Evolutionary conservation across 2,888 invertebrate species (phyloP).

Genomic region (Volucella inflata): DNA sequence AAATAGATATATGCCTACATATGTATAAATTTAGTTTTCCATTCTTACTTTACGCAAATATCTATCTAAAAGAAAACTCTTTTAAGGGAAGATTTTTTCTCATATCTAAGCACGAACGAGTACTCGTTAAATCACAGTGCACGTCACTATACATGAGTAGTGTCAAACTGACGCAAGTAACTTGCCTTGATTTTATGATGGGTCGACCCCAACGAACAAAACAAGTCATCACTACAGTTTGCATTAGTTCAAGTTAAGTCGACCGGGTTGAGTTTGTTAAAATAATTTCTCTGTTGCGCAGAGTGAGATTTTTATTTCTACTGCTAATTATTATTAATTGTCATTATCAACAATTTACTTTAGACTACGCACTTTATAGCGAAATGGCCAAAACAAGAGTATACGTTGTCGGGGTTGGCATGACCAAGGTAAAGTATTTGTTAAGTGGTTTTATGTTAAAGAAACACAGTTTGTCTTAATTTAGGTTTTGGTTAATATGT

Average conservation of each 20-base stretch:
- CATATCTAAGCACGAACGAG: background rate
- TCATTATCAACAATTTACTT: background rate
- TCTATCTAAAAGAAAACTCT: background rate
- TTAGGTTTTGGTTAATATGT: background rate
- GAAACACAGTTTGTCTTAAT: background rate
- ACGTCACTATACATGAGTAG: background rate
- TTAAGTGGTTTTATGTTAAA: slow-evolving; percentile 1
- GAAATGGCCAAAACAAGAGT: slow-evolving; percentile 85
- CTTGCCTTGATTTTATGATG: background rate
- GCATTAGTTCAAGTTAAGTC: background rate
- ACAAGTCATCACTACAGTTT: slow-evolving; percentile 7
- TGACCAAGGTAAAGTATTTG: slow-evolving; percentile 91
- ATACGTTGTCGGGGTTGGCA: slow-evolving; percentile 97
- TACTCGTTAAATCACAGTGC: background rate
- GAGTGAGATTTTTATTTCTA: slow-evolving; percentile 5
- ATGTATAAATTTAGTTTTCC: no score
- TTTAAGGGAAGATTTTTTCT: background rate
- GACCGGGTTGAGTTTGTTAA: background rate
- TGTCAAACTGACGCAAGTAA: background rate
- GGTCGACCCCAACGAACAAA: background rate
- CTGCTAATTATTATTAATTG: background rate
- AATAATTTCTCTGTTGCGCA: background rate
- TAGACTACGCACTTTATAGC: background rate
- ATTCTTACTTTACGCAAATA: no score
- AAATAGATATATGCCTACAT: no score